Evolutionary conservation across 2,797 vertebrate genomes (phyloP).

Genomic region (Enteromius anoplus): DNA sequence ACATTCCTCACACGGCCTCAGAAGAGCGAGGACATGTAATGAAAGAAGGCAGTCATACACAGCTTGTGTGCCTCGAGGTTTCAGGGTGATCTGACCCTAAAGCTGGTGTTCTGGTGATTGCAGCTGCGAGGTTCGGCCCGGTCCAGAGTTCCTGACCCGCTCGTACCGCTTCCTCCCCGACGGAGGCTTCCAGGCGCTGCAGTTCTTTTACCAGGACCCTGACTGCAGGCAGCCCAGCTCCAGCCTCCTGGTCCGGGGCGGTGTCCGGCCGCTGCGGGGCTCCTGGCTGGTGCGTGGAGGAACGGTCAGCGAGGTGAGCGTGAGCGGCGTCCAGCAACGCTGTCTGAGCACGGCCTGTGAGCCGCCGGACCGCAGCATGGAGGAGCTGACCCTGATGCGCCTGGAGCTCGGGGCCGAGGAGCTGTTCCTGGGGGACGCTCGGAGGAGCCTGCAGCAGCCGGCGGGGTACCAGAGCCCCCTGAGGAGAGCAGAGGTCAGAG

Average conservation of each 20-base stretch:
- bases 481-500: constrained; percentile 82
- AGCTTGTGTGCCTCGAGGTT: too few relatives aligned
- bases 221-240: constrained; percentile 83
- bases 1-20: too few relatives aligned
- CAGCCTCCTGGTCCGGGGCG: constrained; percentile 81
- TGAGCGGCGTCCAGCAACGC: constrained; percentile 78
- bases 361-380: constrained; percentile 75
- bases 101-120: constrained; percentile 4
- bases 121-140: constrained; percentile 87
- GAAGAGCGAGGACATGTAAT: too few relatives aligned
- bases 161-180: constrained; percentile 86
- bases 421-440: constrained; percentile 83
- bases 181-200: constrained; percentile 84
- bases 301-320: constrained; percentile 82
- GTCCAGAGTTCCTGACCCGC: constrained; percentile 86
- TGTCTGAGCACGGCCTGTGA: constrained; percentile 77
- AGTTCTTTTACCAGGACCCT: constrained; percentile 85
- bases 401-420: constrained; percentile 84
- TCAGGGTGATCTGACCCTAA: too few relatives aligned
- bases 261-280: constrained; percentile 81
- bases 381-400: constrained; percentile 84
- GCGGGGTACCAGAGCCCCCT: constrained; percentile 86
- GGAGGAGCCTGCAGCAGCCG: constrained; percentile 84
- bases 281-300: constrained; percentile 88
- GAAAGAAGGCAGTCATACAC: too few relatives aligned